Evolutionary conservation across 1,140 invertebrate species (phyloP).

Genomic region (Drosophila cardini): DNA sequence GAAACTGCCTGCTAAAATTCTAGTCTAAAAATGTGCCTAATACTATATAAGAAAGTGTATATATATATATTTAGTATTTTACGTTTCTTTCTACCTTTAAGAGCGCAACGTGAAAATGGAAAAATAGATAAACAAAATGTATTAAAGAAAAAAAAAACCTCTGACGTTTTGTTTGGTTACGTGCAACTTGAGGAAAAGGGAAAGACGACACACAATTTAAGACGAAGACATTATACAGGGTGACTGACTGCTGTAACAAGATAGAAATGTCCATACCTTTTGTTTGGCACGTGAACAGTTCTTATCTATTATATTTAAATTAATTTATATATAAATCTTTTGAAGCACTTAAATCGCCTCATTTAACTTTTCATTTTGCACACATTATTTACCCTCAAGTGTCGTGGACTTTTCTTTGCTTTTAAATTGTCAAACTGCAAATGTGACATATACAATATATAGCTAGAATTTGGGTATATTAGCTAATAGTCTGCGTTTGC

Average conservation of each 20-base stretch:
- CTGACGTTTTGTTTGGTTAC: conserved; percentile 53
- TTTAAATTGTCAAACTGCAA: conserved; percentile 38
- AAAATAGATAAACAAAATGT: conserved; percentile 29
- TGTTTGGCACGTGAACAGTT: conserved; percentile 34
- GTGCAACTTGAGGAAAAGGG: conserved; percentile 48
- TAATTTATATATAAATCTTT: conserved; percentile 13
- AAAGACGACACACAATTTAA: not conserved
- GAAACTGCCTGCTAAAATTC: conserved; percentile 45
- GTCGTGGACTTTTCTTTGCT: conserved; percentile 4
- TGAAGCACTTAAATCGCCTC: conserved; percentile 37
- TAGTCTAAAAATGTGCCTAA: conserved; percentile 52
- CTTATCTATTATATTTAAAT: conserved; percentile 5
- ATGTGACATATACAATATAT: conserved; percentile 18
- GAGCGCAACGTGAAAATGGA: conserved; percentile 52
- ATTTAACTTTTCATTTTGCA: conserved; percentile 42
- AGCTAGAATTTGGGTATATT: conserved; percentile 1
- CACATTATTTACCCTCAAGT: conserved; percentile 29
- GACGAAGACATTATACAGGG: conserved; percentile 36
- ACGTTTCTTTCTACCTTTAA: conserved; percentile 32
- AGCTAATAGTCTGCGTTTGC: not conserved
- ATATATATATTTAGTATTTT: conserved; percentile 23
- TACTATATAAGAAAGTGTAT: conserved; percentile 16
- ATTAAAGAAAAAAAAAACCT: conserved; percentile 18
- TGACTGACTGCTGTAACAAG: conserved; percentile 13
- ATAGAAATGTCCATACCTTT: conserved; percentile 7